These are phyloP conservation scores for Merluccius polli DNA, from an alignment of 2,797 vertebrate genomes.

Conservation along the genomic window DNA sequence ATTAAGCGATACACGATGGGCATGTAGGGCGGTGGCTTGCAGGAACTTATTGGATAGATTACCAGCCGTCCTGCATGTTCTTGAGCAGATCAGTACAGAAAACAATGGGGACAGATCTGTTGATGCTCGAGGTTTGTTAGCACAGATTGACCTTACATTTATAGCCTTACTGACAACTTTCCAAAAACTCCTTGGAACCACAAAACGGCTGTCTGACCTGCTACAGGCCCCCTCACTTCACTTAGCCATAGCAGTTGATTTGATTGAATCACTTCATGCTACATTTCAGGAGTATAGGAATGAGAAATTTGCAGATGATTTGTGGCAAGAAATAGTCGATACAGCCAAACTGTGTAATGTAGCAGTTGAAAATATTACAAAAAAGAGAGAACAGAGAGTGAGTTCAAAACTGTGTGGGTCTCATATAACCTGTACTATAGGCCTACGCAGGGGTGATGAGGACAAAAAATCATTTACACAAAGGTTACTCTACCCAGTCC, in stretches of 20 bases:
- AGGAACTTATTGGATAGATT: neutral
- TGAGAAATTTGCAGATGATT: constrained; percentile 4
- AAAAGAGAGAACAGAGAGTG: constrained; percentile 10
- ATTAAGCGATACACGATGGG: constrained; percentile 21
- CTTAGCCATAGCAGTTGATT: constrained; percentile 12
- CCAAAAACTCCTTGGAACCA: neutral
- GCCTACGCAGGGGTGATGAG: constrained; percentile 10
- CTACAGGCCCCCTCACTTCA: constrained; percentile 16
- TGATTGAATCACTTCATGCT: constrained; percentile 8
- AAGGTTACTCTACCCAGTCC: no score
- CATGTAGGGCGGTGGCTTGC: constrained; percentile 16
- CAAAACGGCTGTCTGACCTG: constrained; percentile 18
- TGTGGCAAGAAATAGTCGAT: constrained; percentile 18
- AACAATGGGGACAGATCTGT: constrained; percentile 7
- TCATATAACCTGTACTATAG: constrained; percentile 10
- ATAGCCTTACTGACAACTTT: constrained; percentile 15
- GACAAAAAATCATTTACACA: no score
- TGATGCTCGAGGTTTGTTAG: constrained; percentile 3
- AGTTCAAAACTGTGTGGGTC: constrained; percentile 5
- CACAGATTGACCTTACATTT: constrained; percentile 12
- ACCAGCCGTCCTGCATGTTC: constrained; percentile 12
- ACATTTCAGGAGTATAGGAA: constrained; percentile 21
- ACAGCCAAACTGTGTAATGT: constrained; percentile 13
- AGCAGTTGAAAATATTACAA: neutral
- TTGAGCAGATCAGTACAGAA: constrained; percentile 9